A percentile compares a stretch with the other conserved stretches of the same genome.
Conservation (phyloP, 2,113 vertebrate species). For the Rhea pennata region DNA sequence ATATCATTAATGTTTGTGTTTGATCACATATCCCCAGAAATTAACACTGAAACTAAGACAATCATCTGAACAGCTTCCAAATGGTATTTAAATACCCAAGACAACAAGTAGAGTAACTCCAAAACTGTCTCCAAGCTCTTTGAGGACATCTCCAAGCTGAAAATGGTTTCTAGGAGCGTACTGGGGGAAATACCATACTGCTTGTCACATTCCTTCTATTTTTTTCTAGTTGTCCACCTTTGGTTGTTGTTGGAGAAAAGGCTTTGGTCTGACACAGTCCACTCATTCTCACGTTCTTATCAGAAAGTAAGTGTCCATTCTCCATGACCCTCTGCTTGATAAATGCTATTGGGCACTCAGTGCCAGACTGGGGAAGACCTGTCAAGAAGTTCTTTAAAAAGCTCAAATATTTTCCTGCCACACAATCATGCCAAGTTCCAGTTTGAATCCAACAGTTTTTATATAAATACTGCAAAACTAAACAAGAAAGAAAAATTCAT, state of each 20-base stretch:
- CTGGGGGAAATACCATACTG: rapidly evolving
- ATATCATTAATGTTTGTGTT: not conserved
- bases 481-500: not conserved
- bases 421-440: not conserved
- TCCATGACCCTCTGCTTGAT: not conserved
- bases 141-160: not conserved
- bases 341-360: not conserved
- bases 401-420: rapidly evolving
- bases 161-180: not conserved
- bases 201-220: not conserved
- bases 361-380: not conserved
- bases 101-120: not conserved
- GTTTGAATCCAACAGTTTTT: not conserved
- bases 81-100: not conserved
- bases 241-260: not conserved
- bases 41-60: not conserved
- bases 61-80: not conserved
- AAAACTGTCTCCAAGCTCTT: not conserved
- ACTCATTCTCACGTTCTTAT: rapidly evolving
- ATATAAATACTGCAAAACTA: not conserved
- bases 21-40: not conserved
- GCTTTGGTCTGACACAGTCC: not conserved
- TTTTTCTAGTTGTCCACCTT: not conserved
- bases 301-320: not conserved
- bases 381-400: not conserved